Evolutionary conservation across 2,888 invertebrate species (phyloP).

Genomic region (Dicranocentrus wangi): DNA sequence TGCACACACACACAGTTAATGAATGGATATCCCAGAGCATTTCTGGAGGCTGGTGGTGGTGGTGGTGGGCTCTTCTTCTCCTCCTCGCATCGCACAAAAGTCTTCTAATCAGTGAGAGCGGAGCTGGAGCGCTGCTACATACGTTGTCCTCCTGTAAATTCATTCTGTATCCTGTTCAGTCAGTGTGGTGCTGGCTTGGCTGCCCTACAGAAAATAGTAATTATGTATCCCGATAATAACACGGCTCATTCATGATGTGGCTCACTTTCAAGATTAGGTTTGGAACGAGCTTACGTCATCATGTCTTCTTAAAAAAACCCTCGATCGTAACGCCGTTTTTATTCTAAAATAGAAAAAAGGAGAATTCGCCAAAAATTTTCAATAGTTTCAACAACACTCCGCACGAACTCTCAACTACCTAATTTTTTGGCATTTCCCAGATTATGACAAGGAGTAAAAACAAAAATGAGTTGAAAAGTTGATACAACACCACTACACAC

Average conservation of each 20-base stretch:
- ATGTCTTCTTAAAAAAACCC: conserved; percentile 1
- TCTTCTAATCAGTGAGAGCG: neutral
- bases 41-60: conserved; percentile 33
- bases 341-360: no score
- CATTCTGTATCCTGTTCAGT: conserved; percentile 44
- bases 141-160: neutral
- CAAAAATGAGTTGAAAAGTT: neutral
- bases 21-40: conserved; percentile 28
- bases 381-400: no score
- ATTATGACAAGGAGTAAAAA: neutral
- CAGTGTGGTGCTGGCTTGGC: no score
- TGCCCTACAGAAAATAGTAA: conserved; percentile 50
- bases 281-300: conserved; percentile 10
- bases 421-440: conserved; percentile 46
- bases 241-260: conserved; percentile 44
- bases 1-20: neutral
- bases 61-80: no score
- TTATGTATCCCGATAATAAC: conserved; percentile 49
- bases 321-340: conserved; percentile 9
- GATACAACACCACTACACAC: neutral
- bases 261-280: conserved; percentile 16
- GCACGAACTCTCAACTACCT: no score
- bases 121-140: no score
- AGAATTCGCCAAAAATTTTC: conserved; percentile 7
- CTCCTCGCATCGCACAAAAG: neutral